Evolutionary conservation across 2,797 vertebrate species (phyloP).

Genomic region (Spinus pinus): DNA sequence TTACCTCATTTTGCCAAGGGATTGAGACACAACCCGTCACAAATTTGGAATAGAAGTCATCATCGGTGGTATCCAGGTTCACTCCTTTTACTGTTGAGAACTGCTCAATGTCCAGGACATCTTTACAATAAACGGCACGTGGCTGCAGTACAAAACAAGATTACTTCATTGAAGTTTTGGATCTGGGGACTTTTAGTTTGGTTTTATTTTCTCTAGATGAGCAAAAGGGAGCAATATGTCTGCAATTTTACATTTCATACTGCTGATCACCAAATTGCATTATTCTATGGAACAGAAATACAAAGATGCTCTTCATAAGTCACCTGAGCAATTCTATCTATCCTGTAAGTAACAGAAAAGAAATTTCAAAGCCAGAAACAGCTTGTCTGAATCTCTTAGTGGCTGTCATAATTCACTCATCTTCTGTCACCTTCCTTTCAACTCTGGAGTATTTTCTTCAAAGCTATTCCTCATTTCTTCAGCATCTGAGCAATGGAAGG

Average conservation of each 20-base stretch:
- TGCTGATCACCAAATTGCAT: neutral
- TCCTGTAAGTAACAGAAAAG: neutral
- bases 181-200: neutral
- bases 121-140: constrained; percentile 89
- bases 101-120: constrained; percentile 88
- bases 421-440: neutral
- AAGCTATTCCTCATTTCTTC: neutral
- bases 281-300: neutral
- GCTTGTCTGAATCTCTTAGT: neutral
- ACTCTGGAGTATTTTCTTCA: neutral
- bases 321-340: neutral
- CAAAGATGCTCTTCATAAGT: neutral
- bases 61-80: constrained; percentile 86
- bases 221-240: neutral
- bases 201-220: neutral
- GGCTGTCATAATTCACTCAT: neutral
- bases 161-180: constrained; percentile 19
- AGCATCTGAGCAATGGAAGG: neutral
- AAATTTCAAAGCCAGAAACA: neutral
- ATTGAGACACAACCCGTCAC: constrained; percentile 91
- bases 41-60: constrained; percentile 89
- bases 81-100: constrained; percentile 92
- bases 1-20: constrained; percentile 95
- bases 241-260: neutral
- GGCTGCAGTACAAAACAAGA: constrained; percentile 77